Evolutionary conservation across 2,797 vertebrate species (phyloP).

Genomic region (Hozukius guyotensis): DNA sequence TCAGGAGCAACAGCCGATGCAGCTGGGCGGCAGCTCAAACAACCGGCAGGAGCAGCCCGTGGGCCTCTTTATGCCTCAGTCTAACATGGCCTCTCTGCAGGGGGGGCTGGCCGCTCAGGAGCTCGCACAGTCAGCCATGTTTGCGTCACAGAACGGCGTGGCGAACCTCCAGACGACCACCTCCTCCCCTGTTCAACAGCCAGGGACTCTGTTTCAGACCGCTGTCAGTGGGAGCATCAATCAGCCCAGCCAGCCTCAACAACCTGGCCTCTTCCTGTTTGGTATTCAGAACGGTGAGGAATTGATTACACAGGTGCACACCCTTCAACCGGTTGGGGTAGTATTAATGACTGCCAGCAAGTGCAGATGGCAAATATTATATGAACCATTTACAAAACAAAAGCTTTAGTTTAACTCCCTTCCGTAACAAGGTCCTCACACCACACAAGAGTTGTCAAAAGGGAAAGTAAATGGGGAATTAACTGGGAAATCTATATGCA

Average conservation of each 20-base stretch:
- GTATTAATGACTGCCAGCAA: background rate
- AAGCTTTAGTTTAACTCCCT: background rate
- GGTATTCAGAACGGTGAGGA: slow-evolving; percentile 95
- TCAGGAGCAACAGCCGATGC: slow-evolving; percentile 94
- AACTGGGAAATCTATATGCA: background rate
- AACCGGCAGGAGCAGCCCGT: slow-evolving; percentile 89
- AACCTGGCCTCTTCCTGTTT: slow-evolving; percentile 93
- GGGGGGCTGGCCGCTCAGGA: slow-evolving; percentile 88
- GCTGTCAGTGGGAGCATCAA: slow-evolving; percentile 87
- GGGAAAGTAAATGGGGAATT: background rate
- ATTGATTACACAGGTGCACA: background rate
- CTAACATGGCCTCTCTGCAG: slow-evolving; percentile 91
- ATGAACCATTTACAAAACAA: background rate
- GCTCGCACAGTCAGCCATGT: slow-evolving; percentile 90
- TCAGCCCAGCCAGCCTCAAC: slow-evolving; percentile 89
- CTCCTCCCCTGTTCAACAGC: slow-evolving; percentile 89
- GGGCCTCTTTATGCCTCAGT: slow-evolving; percentile 91
- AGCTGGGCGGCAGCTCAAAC: slow-evolving; percentile 87
- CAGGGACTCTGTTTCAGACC: slow-evolving; percentile 89
- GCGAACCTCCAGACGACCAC: slow-evolving; percentile 89
- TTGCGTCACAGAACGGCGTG: slow-evolving; percentile 88
- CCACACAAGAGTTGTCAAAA: background rate
- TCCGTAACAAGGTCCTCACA: background rate
- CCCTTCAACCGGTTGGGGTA: background rate
- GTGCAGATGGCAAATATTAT: background rate